Base-by-base conservation (phyloP, 2,888 invertebrate species). In the Sarcophaga subvicina region DNA sequence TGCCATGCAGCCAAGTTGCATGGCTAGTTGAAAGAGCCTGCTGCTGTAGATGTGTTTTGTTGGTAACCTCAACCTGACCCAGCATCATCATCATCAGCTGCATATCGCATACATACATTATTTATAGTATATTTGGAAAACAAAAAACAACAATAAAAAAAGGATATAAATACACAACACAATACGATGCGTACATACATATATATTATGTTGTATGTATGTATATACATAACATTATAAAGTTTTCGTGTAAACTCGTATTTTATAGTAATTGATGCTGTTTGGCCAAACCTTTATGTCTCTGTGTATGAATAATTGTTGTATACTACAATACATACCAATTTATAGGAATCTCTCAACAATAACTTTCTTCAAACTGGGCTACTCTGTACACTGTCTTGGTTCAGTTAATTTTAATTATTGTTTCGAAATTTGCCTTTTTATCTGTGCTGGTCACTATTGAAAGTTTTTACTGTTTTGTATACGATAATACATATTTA, bases 21-120 rank as follows among this genome's bases (percentile, higher is more conserved):
- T 77, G 80, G 59, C 71, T 66, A 76, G 37, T 77, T 66, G 27
- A 64, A 54, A 14, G 20, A 71, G 59, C 27, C 47, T 10, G 54
- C 54, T 54, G 54, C 4, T 54, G 54, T 67, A 27, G 49, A n/a
- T 45, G 71, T 49, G 54, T 67, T 11, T 75, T 60, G 37, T 12
- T 71, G 79, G 47, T 75, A 87, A 79, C 81, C 87, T 84, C 83
- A 87, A 82, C 79, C 84, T 87, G 87, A 84, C 84, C 84, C 81
- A 87, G 83, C 86, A 87, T 78, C 76, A 76, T 62, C 84, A 84
- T 78, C 80, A 76, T 62, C 84, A 84, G 83, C 81, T 83, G 87
- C 81, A 80, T 73, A 79, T 49, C 75, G 63, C 81, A 83, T 72
- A 71, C 73, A 86, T 63, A 76, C 22, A 71, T 62, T 67, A 69